These are phyloP conservation scores for Holcopasites calliopsidis DNA, from an alignment of 1,140 invertebrate species.

Conservation along the genomic window DNA sequence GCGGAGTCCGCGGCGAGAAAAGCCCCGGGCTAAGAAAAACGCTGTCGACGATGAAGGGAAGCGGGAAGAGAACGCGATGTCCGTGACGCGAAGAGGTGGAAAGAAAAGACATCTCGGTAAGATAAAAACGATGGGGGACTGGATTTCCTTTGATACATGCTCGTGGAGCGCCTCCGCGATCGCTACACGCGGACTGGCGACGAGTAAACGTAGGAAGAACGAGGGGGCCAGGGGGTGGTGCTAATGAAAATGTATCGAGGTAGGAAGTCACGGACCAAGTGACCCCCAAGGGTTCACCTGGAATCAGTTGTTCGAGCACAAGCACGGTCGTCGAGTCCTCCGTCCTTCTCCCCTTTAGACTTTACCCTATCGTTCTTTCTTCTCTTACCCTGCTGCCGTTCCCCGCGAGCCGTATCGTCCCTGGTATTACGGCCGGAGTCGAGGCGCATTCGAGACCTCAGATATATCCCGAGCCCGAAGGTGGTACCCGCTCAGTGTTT, in stretches of 20 bases:
- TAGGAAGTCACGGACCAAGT: slow-evolving; percentile 49
- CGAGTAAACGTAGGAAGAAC: neutral
- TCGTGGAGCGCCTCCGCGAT: slow-evolving; percentile 12
- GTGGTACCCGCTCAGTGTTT: slow-evolving; percentile 51
- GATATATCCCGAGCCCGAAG: slow-evolving; percentile 61
- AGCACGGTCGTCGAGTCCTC: slow-evolving; percentile 21
- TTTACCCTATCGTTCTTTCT: slow-evolving; percentile 30
- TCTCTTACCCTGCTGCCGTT: neutral
- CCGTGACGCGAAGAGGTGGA: neutral
- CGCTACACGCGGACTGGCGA: slow-evolving; percentile 15
- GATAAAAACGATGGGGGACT: neutral
- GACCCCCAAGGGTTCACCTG: slow-evolving; percentile 49
- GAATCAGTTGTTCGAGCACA: slow-evolving; percentile 28
- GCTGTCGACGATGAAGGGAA: neutral
- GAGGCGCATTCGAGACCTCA: slow-evolving; percentile 41
- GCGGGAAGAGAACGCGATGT: neutral
- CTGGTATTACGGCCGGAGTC: slow-evolving; percentile 52
- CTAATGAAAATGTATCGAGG: slow-evolving; percentile 69
- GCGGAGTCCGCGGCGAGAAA: slow-evolving; percentile 19
- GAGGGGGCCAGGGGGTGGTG: slow-evolving; percentile 7
- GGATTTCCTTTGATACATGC: slow-evolving; percentile 36
- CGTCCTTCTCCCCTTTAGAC: slow-evolving; percentile 13
- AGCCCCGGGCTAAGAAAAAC: slow-evolving; percentile 8
- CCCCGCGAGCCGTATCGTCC: slow-evolving; percentile 12
- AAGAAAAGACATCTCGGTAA: neutral